Evolutionary conservation across 2,797 vertebrate species (phyloP), one percentile per base, ranked within the genome.

Genomic region (Distichodus sexfasciatus): DNA sequence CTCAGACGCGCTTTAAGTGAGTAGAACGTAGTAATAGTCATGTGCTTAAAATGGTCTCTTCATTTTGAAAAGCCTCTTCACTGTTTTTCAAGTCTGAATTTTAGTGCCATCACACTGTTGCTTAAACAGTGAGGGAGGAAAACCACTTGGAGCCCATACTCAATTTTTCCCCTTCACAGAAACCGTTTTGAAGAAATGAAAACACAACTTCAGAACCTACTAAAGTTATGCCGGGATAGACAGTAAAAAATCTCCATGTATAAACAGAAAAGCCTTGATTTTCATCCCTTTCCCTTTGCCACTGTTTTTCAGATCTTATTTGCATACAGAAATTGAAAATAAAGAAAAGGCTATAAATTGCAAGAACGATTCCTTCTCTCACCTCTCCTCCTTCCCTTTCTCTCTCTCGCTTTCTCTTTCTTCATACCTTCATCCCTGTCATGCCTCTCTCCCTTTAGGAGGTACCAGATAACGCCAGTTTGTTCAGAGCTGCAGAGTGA

Each of bases 401-500:
- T 62, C 33, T 55, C 3, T 33, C 50, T 31, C 6, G 17, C 40
- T 71, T 55, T 50, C 46, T 43, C 28, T 35, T 9, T 76, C 2
- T 72, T 29, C 70, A 26, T 21, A 58, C 48, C 24, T 60, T 17
- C 6, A 33, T 66, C 55, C 44, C 38, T 46, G 11, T 33, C 8
- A 77, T 2, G 71, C 24, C 48, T 23, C 55, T 59, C 15, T 60
- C 3, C 57, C 84, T 66, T 0, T 78, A 99, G 96, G 74, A 86
- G 89, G 54, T 90, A 92, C 2, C 78, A 91, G 41, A 83, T 87
- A 66, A 91, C 91, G 58, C 94, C 95, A 0, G 68, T 96, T 66
- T 99, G 97, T 38, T 88, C 87, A 9, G 93, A 96, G 50, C 85
- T 99, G 72, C 96, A 99, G 88, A 85, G 84, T 35, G 90, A 92